Base-by-base conservation (phyloP, 2,797 vertebrate species). In the Enteromius unitaeniatus region DNA sequence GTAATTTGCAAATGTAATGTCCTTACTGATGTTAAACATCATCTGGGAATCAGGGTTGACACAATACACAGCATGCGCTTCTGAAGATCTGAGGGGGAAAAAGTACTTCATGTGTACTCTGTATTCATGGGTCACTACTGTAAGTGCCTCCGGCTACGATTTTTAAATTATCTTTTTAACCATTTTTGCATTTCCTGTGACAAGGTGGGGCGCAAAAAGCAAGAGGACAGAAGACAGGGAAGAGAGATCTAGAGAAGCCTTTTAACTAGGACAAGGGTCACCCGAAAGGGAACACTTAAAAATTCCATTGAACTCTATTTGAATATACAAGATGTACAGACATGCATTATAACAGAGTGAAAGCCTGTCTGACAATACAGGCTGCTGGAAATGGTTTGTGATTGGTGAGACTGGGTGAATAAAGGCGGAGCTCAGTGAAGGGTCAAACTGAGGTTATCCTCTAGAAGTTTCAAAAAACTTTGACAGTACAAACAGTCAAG, bases 401-500 rank as follows among this genome's bases (percentile, higher is more conserved):
- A 14, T 45, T 58, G 21, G 67, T 45, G 1, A 17, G n/a, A 47
- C 4, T 7, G 40, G 40, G 5, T 47, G 68, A 42, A 72, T 10
- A 49, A 28, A 49, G 15, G 23, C 0, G 2, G 68, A 6, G 40
- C 13, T 3, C 4, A 72, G 45, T 21, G 26, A 78, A 62, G 23
- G 58, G 42, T 37, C 62, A 79, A 23, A 23, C 13, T 5, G 60
- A 79, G 28, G 45, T 51, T 23, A 19, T 47, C 7, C 17, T 11
- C 62, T 28, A n/a, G 40, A 64, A 49, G 40, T 64, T 78, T 78
- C 5, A n/a, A 78, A n/a, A 34, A 49, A 51, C 40, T 49, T 73
- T 73, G 15, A n/a, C 13, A 64, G 42, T 34, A 65, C 42, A 78
- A 62, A 64, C 3, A 47, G 45, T 53, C 78, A 81, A 60, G 79